Evolutionary conservation across 2,797 vertebrate species (phyloP), one percentile per base, ranked within the genome.

Genomic region (Podargus strigoides): DNA sequence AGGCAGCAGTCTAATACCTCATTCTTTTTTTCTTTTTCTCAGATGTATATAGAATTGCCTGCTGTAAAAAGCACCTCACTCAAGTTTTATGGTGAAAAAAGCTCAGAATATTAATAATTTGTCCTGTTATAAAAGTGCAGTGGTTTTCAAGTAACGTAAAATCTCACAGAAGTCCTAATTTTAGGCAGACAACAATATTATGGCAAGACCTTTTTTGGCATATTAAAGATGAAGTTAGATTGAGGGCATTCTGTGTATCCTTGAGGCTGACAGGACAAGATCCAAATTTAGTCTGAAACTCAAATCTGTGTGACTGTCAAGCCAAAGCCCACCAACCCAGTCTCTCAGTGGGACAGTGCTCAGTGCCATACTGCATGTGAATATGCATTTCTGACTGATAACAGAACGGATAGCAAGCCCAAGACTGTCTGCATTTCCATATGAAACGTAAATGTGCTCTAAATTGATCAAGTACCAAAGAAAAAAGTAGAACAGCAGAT

Each of bases 281-380:
- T 59, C 34, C 21, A 84, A 41, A 78, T 75, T 88, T 44, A 84
- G 8, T 50, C 41, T 90, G 76, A 84, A 95, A 64, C 27, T 84
- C 69, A 86, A 72, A 77, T 24, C 41, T 63, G 10, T 49, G 30
- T 84, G 44, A 67, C 27, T 90, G n/a, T 62, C 62, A 81, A 50
- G 37, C 17, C 3, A 3, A 84, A 90, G 34, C 5, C 12, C 60
- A 68, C 20, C 32, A 91, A 26, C 8, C 9, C 27, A 19, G 19
- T 72, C 49, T 60, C 62, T 58, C 69, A 26, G 19, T n/a, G 62
- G 37, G 37, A 42, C 49, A 53, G 26, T 63, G 41, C 32, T 77
- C 39, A 26, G 47, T 44, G n/a, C 39, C 46, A 27, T 19, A 13
- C 50, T 41, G 37, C 0, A 0, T 56, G 37, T 49, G 41, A 24